These are phyloP conservation scores for Euborellia annulipes DNA, from an alignment of 1,140 invertebrate species.

Conservation along the genomic window DNA sequence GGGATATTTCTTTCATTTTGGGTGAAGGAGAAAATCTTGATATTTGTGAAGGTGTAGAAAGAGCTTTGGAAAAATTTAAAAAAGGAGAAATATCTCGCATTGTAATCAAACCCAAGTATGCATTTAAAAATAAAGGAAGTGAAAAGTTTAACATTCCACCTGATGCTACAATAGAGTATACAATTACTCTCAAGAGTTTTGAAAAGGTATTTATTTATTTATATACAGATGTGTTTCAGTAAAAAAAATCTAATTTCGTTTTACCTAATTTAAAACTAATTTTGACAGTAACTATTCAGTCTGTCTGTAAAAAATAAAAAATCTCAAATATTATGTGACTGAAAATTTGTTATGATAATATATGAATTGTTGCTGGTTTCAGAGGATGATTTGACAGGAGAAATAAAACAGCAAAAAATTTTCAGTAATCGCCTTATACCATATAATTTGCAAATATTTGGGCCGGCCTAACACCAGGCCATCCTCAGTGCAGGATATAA, in stretches of 20 bases:
- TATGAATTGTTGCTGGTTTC: no score
- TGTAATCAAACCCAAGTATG: constrained; percentile 61
- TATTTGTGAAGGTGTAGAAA: constrained; percentile 71
- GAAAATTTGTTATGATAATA: no score
- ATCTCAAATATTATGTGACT: no score
- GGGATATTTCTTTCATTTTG: constrained; percentile 66
- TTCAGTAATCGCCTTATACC: no score
- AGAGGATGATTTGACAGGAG: no score
- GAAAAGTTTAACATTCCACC: constrained; percentile 58
- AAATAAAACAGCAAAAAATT: no score
- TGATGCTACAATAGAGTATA: constrained; percentile 64
- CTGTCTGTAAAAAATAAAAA: not conserved
- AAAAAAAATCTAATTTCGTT: not conserved
- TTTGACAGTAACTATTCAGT: constrained; percentile 2
- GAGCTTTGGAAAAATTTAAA: constrained; percentile 67
- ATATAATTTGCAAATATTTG: no score
- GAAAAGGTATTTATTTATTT: constrained; percentile 44
- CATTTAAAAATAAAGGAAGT: constrained; percentile 60
- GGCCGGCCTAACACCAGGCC: no score
- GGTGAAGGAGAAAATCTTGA: constrained; percentile 66
- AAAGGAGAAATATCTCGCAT: constrained; percentile 64
- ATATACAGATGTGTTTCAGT: not conserved
- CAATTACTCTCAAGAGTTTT: constrained; percentile 63
- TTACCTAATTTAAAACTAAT: not conserved
- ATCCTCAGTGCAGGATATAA: no score